Base-by-base conservation (phyloP, 2,113 vertebrate genomes). In the Dryoscopus gambensis region DNA sequence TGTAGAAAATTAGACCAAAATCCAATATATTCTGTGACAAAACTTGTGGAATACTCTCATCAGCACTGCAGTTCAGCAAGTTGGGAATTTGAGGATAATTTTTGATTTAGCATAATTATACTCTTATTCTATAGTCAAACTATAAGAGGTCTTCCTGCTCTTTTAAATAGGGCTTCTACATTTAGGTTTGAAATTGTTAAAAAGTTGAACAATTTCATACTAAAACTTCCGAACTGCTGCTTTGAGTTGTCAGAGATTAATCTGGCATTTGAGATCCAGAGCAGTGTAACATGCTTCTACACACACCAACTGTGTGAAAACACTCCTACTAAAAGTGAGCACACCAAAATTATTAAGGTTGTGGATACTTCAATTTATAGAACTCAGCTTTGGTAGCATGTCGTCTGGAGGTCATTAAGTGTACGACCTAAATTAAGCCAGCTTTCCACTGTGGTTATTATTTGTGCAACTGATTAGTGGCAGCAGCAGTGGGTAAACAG, bases 261-360 rank as follows among this genome's bases (percentile, higher is more conserved):
- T 27, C 21, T 44, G 70, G 16, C 24, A 52, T 56, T 70, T 68
- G 70, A 69, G 35, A 75, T 57, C n/a, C 73, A 37, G 46, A 62
- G 44, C 42, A 65, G 23, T 15, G 16, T 31, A 65, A 52, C 30
- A 15, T 0, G 0, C 12, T 42, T 57, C 22, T 53, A 9, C 1
- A 8, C 16, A 63, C 52, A 59, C 60, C 53, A 47, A 1, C 55
- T 65, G 23, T 65, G 63, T 74, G 69, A 84, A 64, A 87, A 75
- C 64, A 53, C 7, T 62, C 16, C 28, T 68, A 4, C 63, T 79
- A 20, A 53, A 82, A 88, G 35, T 49, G 28, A 90, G 53, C 37
- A 55, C 22, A 40, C 23, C 44, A 57, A 28, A 62, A 62, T 89
- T 23, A 62, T 27, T 86, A 21, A 69, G 35, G 16, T 63, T 88